A percentile compares a stretch with the other conserved stretches of the same genome.
These are phyloP conservation scores for Pao palembangensis DNA, from an alignment of 2,113 vertebrate genomes.

Conservation along the genomic window DNA sequence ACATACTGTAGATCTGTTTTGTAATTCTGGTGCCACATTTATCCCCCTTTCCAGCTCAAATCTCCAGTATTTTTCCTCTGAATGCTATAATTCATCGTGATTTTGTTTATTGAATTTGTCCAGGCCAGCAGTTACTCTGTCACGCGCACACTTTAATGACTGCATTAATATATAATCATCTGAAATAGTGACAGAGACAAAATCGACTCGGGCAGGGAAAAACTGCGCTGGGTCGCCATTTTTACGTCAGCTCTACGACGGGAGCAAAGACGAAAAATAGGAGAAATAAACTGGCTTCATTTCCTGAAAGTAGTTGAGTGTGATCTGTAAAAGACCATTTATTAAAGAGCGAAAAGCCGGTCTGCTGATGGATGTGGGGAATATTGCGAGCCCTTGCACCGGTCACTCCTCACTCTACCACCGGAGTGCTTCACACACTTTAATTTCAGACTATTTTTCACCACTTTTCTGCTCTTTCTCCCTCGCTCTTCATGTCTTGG, in stretches of 20 bases:
- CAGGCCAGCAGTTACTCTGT: constrained; percentile 2
- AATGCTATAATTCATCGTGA: not conserved
- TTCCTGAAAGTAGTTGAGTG: constrained; percentile 11
- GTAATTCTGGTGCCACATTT: not conserved
- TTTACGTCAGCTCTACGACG: not conserved
- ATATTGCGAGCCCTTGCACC: constrained; percentile 6
- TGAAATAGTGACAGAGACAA: constrained; percentile 11
- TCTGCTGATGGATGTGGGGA: constrained; percentile 3
- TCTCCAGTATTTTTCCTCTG: not conserved
- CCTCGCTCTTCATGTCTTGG: constrained; percentile 12
- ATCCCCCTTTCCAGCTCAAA: no score
- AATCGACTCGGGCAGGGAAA: constrained; percentile 27
- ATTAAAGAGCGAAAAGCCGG: constrained; percentile 2
- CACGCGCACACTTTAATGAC: constrained; percentile 9
- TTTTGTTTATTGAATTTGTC: not conserved
- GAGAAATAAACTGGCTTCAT: not conserved
- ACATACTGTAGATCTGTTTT: not conserved
- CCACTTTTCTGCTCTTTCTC: constrained; percentile 10
- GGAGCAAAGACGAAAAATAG: constrained; percentile 14
- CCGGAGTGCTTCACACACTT: not conserved
- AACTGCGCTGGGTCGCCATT: constrained; percentile 14
- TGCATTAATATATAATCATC: constrained; percentile 17
- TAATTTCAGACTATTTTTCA: constrained; percentile 12
- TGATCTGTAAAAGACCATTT: constrained; percentile 18
- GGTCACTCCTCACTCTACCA: not conserved